Conservation (phyloP, 2,797 vertebrate genomes). For the Denticeps clupeoides region DNA sequence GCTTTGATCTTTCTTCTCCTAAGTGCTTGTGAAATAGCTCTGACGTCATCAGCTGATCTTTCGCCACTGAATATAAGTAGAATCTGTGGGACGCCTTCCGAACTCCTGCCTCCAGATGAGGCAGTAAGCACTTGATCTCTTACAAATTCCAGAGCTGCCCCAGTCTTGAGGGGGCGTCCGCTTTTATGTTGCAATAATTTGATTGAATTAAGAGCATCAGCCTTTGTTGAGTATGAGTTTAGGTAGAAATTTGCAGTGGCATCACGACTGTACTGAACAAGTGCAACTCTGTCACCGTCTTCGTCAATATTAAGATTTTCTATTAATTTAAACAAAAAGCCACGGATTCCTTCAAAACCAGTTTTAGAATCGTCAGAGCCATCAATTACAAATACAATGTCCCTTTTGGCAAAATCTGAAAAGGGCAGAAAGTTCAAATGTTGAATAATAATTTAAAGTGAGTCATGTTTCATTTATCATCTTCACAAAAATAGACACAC, state of each 20-base stretch:
- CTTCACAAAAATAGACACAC: not conserved
- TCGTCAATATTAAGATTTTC: constrained; percentile 67
- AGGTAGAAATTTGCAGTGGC: constrained; percentile 78
- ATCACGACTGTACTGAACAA: constrained; percentile 81
- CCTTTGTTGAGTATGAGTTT: constrained; percentile 70
- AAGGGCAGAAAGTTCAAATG: constrained; percentile 29
- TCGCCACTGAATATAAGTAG: constrained; percentile 79
- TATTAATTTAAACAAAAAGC: constrained; percentile 68
- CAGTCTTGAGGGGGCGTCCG: constrained; percentile 74
- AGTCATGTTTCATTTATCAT: not conserved
- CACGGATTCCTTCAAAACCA: constrained; percentile 71
- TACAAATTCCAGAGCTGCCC: constrained; percentile 77
- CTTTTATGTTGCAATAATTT: constrained; percentile 67
- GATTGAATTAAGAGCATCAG: constrained; percentile 63
- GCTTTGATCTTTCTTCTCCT: constrained; percentile 67
- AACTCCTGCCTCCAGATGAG: constrained; percentile 68
- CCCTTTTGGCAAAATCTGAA: constrained; percentile 63
- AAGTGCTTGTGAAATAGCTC: constrained; percentile 63
- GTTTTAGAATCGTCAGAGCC: constrained; percentile 76
- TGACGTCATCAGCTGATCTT: constrained; percentile 76
- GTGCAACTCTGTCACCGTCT: constrained; percentile 68
- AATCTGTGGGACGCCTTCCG: constrained; percentile 69
- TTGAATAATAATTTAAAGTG: not conserved
- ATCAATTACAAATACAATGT: constrained; percentile 89
- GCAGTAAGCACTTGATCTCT: constrained; percentile 69